Evolutionary conservation across 2,797 vertebrate species (phyloP).

Genomic region (Orientallactaga sibirica): DNA sequence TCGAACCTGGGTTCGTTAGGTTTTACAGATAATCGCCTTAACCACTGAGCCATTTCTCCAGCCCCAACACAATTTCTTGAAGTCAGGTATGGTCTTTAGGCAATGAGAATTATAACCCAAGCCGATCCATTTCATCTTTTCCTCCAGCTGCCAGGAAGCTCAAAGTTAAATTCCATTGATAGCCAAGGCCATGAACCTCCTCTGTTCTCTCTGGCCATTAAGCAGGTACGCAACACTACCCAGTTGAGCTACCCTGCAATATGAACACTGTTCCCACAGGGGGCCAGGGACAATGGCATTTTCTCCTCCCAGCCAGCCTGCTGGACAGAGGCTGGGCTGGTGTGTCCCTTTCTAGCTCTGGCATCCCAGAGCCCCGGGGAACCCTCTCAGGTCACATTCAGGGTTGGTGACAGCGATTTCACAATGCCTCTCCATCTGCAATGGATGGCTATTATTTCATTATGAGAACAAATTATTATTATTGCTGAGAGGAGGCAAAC

Average conservation of each 20-base stretch:
- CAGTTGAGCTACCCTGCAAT: too few species aligned
- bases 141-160: slow-evolving; percentile 2
- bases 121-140: not conserved
- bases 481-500: not conserved
- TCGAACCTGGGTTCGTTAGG: not conserved
- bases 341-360: rapidly evolving
- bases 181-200: not conserved
- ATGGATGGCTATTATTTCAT: slow-evolving; percentile 46
- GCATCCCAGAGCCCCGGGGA: not conserved
- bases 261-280: too few species aligned
- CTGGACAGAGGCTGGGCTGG: rapidly evolving
- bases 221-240: too few species aligned
- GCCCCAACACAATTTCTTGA: not conserved
- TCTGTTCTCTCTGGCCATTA: not conserved
- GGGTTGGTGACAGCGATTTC: rapidly evolving
- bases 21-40: not conserved
- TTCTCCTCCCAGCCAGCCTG: not conserved
- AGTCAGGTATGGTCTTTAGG: not conserved
- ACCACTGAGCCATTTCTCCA: not conserved
- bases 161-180: not conserved
- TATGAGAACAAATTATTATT: slow-evolving; percentile 63
- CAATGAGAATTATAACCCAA: not conserved
- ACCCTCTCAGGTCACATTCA: rapidly evolving
- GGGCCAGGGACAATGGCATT: not conserved
- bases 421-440: rapidly evolving